A percentile compares a stretch with the other conserved stretches of the same genome.
Conservation (phyloP, 2,797 vertebrate genomes). For the Xenentodon cancila region DNA sequence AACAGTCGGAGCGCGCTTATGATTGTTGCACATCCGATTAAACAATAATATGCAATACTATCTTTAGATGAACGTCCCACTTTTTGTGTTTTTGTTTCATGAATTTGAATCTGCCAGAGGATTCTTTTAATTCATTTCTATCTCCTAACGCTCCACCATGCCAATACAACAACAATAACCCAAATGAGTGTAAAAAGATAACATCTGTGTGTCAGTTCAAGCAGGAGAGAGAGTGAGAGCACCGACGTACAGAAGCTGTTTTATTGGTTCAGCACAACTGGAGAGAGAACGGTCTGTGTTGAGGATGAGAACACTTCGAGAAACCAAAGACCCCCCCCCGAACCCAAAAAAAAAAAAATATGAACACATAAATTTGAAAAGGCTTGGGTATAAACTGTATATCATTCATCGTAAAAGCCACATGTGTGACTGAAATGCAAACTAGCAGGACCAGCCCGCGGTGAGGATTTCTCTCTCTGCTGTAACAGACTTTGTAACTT, state of each 20-base stretch:
- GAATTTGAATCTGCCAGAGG: neutral
- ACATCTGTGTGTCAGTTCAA: conserved; percentile 11
- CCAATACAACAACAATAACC: conserved; percentile 5
- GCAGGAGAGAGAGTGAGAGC: conserved; percentile 38
- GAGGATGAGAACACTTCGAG: conserved; percentile 24
- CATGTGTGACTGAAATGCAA: conserved; percentile 14
- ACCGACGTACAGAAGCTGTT: conserved; percentile 36
- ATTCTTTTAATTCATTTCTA: conserved; percentile 2
- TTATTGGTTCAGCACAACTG: conserved; percentile 53
- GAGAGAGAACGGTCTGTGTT: conserved; percentile 23
- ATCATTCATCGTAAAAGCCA: conserved; percentile 14
- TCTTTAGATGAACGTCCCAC: neutral
- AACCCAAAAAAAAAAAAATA: conserved; percentile 12
- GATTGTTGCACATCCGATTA: conserved; percentile 11
- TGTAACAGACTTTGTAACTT: conserved; percentile 29
- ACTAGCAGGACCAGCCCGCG: conserved; percentile 67
- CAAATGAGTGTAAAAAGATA: neutral
- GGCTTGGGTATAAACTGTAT: neutral
- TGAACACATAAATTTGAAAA: conserved; percentile 3
- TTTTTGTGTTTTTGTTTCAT: neutral
- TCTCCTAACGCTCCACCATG: conserved; percentile 3
- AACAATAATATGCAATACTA: conserved; percentile 46
- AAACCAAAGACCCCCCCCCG: conserved; percentile 14
- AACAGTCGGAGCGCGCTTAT: conserved; percentile 24
- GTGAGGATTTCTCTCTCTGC: conserved; percentile 6